Percentiles rank a stretch among this genome's conserved stretches.
These are phyloP conservation scores for Tetramorium bicarinatum DNA, from an alignment of 2,888 invertebrate genomes.

Conservation along the genomic window DNA sequence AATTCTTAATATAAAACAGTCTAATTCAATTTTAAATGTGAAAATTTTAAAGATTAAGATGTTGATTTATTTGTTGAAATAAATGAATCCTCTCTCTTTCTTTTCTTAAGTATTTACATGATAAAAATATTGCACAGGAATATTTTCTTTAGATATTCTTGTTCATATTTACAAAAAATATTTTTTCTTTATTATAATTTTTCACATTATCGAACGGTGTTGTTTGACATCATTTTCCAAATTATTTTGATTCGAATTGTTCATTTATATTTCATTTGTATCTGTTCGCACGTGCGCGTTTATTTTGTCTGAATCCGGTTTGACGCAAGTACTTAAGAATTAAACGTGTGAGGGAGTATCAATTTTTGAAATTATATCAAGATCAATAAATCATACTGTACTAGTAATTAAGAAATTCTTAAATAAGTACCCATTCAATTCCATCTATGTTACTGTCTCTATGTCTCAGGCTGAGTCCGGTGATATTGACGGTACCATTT, in stretches of 20 bases:
- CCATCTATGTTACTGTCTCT: constrained; percentile 70
- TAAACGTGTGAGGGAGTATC: neutral
- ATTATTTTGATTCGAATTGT: neutral
- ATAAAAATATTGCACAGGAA: constrained; percentile 4
- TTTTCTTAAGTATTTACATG: neutral
- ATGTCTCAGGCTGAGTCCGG: constrained; percentile 79
- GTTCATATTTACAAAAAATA: neutral
- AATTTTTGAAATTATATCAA: neutral
- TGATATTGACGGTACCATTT: constrained; percentile 80
- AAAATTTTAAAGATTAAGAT: neutral
- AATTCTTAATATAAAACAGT: neutral
- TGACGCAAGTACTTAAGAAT: neutral
- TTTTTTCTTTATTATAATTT: neutral
- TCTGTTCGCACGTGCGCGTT: neutral
- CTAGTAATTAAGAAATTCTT: neutral
- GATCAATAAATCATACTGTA: neutral
- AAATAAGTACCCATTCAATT: constrained; percentile 66
- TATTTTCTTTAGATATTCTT: neutral
- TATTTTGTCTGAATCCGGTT: neutral
- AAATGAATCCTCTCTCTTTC: neutral
- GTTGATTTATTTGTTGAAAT: neutral
- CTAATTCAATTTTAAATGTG: neutral
- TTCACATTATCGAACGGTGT: neutral
- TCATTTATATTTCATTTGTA: neutral
- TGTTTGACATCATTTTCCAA: neutral